Evolutionary conservation across 2,888 invertebrate species (phyloP).

Genomic region (Sceliomorpha sp.): DNA sequence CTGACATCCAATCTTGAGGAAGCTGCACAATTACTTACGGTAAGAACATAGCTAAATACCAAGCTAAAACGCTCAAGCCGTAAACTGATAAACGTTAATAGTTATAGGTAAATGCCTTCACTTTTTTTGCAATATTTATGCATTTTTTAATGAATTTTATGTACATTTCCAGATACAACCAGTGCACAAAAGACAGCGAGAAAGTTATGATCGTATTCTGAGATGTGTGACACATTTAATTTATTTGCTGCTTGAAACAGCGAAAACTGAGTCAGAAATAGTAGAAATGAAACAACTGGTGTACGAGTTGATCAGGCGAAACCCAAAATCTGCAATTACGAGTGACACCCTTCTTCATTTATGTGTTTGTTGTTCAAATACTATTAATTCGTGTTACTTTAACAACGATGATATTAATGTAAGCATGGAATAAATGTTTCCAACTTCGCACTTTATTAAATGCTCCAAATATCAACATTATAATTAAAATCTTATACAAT

Average conservation of each 20-base stretch:
- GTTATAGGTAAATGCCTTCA: no score
- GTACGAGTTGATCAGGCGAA: constrained; percentile 83
- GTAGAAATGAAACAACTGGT: constrained; percentile 79
- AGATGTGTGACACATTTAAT: constrained; percentile 90
- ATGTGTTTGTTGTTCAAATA: constrained; percentile 89
- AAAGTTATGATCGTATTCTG: constrained; percentile 90
- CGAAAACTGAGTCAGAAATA: constrained; percentile 81
- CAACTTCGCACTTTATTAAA: no score
- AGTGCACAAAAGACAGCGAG: constrained; percentile 88
- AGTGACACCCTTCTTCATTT: constrained; percentile 93
- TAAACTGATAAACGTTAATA: no score
- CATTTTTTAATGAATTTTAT: neutral
- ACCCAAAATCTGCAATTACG: constrained; percentile 86
- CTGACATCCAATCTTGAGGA: constrained; percentile 84
- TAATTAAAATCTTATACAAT: constrained; percentile 1
- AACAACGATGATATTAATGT: constrained; percentile 84
- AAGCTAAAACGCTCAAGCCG: no score
- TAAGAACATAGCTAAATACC: no score
- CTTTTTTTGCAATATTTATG: neutral
- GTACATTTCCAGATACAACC: constrained; percentile 83
- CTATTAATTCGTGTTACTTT: constrained; percentile 89
- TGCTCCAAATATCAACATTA: no score
- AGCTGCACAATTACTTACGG: constrained; percentile 79
- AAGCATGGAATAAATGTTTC: no score
- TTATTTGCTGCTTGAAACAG: constrained; percentile 85